Evolutionary conservation across 2,888 invertebrate species (phyloP), one percentile per base, ranked within the genome.

Genomic region (Calameuta pallipes): DNA sequence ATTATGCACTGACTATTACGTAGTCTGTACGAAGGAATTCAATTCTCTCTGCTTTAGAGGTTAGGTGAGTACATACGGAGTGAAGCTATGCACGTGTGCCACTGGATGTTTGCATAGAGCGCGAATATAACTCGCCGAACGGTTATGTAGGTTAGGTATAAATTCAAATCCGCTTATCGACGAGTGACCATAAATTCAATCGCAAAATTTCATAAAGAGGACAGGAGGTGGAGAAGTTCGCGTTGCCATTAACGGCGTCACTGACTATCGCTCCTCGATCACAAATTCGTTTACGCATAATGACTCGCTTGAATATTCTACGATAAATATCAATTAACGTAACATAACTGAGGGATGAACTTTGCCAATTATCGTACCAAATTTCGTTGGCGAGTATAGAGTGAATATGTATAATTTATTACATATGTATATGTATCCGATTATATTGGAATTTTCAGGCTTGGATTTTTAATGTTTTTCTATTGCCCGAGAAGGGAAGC

Each of bases 131-230:
- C 56, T 1, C 9, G 56, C 56, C 56, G 23, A 56, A 56, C 23
- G 23, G 56, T 9, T 31, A 71, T 71, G 34, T 71, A 31, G 33
- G 71, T 71, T 71, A 73, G 69, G 68, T 80, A 80, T 79, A 80
- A 79, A 82, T 81, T 81, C 80, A 81, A 82, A 82, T 81, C 81
- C 80, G 78, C 79, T 84, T 83, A 82, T 82, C 81, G 81, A 78
- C 73, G 68, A 76, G 80, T 70, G 73, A 73, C 80, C 33, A 80
- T 80, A 81, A 80, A 81, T 81, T 81, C 69, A 76, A 56, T 56
- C 76, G 75, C 75, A 76, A 81, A 80, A 80, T 81, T 80, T 81
- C 80, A 76, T 76, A 77, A 71, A 71, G 71, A 31, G 71, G 70
- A 70, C 70, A 70, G 4, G 13, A 15, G 33, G 15, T 11, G 34